A percentile compares a stretch with the other conserved stretches of the same genome.
phyloP scores from a whole-genome alignment of 1,140 invertebrate genomes.

The Procambarus virginalis region DNA sequence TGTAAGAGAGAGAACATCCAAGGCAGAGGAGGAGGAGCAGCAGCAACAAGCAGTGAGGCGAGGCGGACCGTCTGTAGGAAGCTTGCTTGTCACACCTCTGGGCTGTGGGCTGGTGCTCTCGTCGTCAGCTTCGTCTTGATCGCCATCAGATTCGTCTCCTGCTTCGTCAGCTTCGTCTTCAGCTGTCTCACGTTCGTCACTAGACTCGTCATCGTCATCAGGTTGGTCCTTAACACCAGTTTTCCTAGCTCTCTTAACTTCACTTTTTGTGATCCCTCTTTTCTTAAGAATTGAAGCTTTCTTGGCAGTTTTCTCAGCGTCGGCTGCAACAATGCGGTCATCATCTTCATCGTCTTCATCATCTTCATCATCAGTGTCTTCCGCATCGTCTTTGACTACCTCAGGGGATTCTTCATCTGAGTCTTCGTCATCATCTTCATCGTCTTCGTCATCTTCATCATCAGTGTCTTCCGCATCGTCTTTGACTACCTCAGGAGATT shows the following conservation, averaged over 20 bases:
- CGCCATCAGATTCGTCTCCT: background rate
- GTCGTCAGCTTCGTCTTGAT: background rate
- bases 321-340: background rate
- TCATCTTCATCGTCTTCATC: too few species aligned
- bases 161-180: background rate
- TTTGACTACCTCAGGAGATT: background rate
- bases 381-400: too few species aligned
- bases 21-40: background rate
- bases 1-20: background rate
- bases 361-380: background rate
- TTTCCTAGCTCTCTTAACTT: background rate
- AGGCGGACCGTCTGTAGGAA: too few species aligned
- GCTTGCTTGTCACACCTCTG: slow-evolving; percentile 1
- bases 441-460: background rate
- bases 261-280: background rate
- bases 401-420: too few species aligned
- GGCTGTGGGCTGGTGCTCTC: background rate
- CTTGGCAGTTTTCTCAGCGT: background rate
- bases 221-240: background rate
- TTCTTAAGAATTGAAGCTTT: background rate
- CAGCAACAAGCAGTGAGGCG: too few species aligned
- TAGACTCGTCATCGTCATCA: background rate
- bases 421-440: background rate
- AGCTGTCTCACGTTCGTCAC: background rate
- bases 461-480: background rate